Percentiles rank a stretch among this genome's conserved stretches.
phyloP scores from a whole-genome alignment of 30 jellyfish, hydroid and myxozoan species.

The Chironex yamaguchii region DNA sequence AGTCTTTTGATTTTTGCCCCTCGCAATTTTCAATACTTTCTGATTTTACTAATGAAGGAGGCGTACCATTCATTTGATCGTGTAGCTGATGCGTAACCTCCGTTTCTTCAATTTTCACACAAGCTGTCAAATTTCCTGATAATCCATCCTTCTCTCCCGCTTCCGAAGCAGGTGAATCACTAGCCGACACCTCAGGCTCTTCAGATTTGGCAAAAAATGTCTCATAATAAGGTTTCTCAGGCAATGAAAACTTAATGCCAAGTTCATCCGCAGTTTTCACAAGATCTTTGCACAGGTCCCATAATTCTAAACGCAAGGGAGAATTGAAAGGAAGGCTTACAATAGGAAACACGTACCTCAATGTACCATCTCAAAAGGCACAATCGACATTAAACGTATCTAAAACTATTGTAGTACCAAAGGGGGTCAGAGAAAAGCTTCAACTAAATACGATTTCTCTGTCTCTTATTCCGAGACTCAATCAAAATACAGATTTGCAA shows the following conservation, averaged over 20 bases:
- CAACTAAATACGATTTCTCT: too few relatives aligned
- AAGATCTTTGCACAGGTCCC: slow-evolving; percentile 32
- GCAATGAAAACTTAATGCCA: slow-evolving; percentile 51
- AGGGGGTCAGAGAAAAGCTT: too few relatives aligned
- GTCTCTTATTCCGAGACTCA: too few relatives aligned
- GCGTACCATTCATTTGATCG: not conserved
- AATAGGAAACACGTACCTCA: too few relatives aligned
- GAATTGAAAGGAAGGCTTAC: too few relatives aligned
- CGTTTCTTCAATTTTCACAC: not conserved
- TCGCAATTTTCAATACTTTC: not conserved
- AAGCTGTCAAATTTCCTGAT: not conserved
- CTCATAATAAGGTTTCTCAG: slow-evolving; percentile 11
- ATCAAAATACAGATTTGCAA: too few relatives aligned
- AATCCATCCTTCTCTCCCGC: not conserved
- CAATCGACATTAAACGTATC: too few relatives aligned
- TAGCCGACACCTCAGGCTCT: not conserved
- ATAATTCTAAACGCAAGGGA: too few relatives aligned
- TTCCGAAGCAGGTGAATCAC: not conserved
- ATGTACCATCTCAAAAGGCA: too few relatives aligned
- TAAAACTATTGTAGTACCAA: too few relatives aligned
- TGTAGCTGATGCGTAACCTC: not conserved
- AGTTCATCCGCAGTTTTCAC: slow-evolving; percentile 11
- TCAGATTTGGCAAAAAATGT: not conserved
- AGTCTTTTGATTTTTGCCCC: not conserved
- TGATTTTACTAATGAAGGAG: not conserved